Evolutionary conservation across 2,888 invertebrate genomes (phyloP), one percentile per base, ranked within the genome.

Genomic region (Elgonia sp.): DNA sequence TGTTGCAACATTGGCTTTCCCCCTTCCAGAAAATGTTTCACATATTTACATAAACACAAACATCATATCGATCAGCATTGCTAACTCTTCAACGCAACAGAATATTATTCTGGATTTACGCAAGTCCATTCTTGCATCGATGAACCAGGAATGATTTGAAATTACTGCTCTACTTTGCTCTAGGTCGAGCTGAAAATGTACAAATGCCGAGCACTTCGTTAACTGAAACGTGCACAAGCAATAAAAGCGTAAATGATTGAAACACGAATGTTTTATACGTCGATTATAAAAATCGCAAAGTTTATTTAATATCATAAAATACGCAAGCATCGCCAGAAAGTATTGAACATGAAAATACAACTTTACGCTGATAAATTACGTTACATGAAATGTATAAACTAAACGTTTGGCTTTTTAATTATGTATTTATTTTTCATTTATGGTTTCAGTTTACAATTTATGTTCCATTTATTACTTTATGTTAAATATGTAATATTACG

Each of bases 111-210:
- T 53, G 53, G 63, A 84, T 84, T 76, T 84, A 83, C 75, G 76
- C 84, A 72, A 84, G 84, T 72, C 29, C 20, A 63, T 76, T 84
- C 62, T 77, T 84, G 76, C 62, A 84, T 69, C 84, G 72, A 72
- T 77, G 77, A 84, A 72, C 70, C 77, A 65, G 77, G 77, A 77
- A 84, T 84, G 76, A 84, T 77, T 84, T 70, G 84, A 60, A 84
- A 84, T 76, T 84, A 69, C 69, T 60, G 53, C 37, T 75, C 82
- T 69, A 84, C 84, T 84, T 75, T 76, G 62, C 84, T 76, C 70
- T 62, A 46, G 29, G 67, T 50, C 65, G 69, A 84, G 53, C 69
- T 76, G 69, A 84, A 76, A 84, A 84, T 67, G 57, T 50, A 70
- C 76, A 82, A 63, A 70, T 81, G 46, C 65, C 57, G 42, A 63